These are phyloP conservation scores for Nipponacmea schrenckii DNA, from an alignment of 2,888 invertebrate genomes.

Conservation along the genomic window DNA sequence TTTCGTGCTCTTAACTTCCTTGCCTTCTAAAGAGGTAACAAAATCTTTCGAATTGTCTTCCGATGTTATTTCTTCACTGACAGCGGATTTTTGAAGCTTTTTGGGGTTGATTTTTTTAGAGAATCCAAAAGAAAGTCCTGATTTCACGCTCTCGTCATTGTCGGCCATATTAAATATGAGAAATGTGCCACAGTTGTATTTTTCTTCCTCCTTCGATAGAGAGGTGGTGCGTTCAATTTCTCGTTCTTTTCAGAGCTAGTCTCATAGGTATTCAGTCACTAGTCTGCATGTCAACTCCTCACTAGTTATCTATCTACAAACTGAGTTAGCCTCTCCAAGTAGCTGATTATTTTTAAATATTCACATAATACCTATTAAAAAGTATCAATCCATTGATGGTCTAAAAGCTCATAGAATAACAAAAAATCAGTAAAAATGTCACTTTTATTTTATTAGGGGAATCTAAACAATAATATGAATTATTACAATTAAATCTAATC, in stretches of 20 bases:
- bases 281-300: neutral
- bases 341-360: too few relatives aligned
- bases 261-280: neutral
- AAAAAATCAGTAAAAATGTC: too few relatives aligned
- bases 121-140: conserved; percentile 49
- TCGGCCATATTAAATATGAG: conserved; percentile 24
- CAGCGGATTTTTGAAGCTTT: conserved; percentile 36
- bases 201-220: too few relatives aligned
- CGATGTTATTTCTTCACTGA: conserved; percentile 31
- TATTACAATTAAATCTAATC: too few relatives aligned
- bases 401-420: too few relatives aligned
- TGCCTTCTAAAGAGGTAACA: conserved; percentile 45
- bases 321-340: too few relatives aligned
- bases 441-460: too few relatives aligned
- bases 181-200: neutral
- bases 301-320: too few relatives aligned
- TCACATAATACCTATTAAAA: too few relatives aligned
- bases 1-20: conserved; percentile 44
- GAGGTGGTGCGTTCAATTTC: neutral
- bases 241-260: conserved; percentile 6
- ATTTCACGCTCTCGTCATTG: conserved; percentile 30
- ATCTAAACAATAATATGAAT: too few relatives aligned
- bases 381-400: too few relatives aligned
- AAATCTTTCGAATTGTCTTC: conserved; percentile 40
- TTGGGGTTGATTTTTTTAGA: conserved; percentile 46